Evolutionary conservation across 2,888 invertebrate species (phyloP), one percentile per base, ranked within the genome.

Genomic region (Chloroclysta siterata): DNA sequence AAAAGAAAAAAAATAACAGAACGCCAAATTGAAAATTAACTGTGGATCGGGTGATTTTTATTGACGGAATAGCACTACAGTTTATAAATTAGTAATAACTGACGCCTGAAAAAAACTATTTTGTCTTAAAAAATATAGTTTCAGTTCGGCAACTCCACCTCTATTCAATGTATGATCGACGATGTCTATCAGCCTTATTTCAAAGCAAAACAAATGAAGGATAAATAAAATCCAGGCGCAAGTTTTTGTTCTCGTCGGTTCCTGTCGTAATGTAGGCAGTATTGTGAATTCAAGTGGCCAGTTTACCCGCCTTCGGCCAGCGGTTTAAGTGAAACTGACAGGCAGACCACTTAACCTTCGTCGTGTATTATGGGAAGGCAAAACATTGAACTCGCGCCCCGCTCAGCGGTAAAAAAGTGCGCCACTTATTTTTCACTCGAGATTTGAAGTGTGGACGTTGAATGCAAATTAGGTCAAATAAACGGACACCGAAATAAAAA

Each of bases 261-360:
- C 59, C 55, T 58, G 65, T 65, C 61, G 61, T 65, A 61, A 65
- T 61, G 58, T 54, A 46, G 55, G 61, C 53, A 51, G 15, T 47
- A 58, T 61, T 65, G 65, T 62, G 51, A 58, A 65, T 55, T 61
- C 61, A 73, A 72, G 73, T 68, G 71, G 70, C 41, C 58, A 54
- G 61, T 61, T 61, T 58, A 65, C 65, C 65, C 82, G 77, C 73
- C 77, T 78, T 72, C 81, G 80, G 81, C 82, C 81, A 80, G 13
- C 78, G 76, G 79, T 82, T 84, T 89, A 88, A 90, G 85, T 88
- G 88, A 87, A 88, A 87, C 88, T 84, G 89, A 89, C 90, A 87
- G 61, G 81, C 81, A 70, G 76, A 74, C 86, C 87, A 89, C 88
- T 90, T 90, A 89, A 89, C 90, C 90, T 88, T 87, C 82, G 80